phyloP scores from a whole-genome alignment of 1,140 invertebrate species.

The Drosophila persimilis region DNA sequence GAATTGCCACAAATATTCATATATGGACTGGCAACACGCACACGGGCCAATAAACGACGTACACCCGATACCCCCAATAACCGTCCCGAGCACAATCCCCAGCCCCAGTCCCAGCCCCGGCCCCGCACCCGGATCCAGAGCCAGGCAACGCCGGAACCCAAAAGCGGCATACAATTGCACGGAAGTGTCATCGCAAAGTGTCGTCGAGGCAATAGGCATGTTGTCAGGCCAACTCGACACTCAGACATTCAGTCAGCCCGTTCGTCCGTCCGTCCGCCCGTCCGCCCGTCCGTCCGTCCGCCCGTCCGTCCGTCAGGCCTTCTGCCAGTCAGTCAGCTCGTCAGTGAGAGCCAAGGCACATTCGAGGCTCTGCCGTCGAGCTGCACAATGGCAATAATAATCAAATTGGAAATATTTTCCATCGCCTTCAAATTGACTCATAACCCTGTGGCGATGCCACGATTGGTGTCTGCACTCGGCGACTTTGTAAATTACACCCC shows the following conservation, averaged over 20 bases:
- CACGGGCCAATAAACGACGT: conserved; percentile 59
- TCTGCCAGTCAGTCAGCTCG: conserved; percentile 23
- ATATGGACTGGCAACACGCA: conserved; percentile 75
- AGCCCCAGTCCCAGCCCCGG: not conserved
- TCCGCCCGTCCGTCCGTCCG: not conserved
- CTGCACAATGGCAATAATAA: conserved; percentile 50
- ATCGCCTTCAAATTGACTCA: conserved; percentile 38
- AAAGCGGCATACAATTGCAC: conserved; percentile 73
- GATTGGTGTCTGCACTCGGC: no score
- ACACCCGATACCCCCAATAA: conserved; percentile 59
- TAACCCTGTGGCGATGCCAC: conserved; percentile 13
- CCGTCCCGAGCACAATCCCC: conserved; percentile 34
- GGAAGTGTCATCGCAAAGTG: conserved; percentile 77
- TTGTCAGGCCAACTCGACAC: conserved; percentile 38
- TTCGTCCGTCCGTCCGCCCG: conserved; percentile 5
- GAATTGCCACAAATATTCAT: conserved; percentile 80
- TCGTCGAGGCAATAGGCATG: conserved; percentile 74
- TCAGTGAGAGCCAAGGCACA: conserved; percentile 25
- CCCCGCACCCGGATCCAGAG: conserved; percentile 23
- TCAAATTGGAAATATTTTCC: conserved; percentile 48
- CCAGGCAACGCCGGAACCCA: conserved; percentile 51
- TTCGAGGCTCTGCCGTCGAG: conserved; percentile 20
- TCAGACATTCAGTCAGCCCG: conserved; percentile 5
- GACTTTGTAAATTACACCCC: conserved; percentile 24
- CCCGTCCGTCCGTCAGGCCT: conserved; percentile 14